Evolutionary conservation across 2,113 vertebrate species (phyloP).

Genomic region (Lycaon pictus): DNA sequence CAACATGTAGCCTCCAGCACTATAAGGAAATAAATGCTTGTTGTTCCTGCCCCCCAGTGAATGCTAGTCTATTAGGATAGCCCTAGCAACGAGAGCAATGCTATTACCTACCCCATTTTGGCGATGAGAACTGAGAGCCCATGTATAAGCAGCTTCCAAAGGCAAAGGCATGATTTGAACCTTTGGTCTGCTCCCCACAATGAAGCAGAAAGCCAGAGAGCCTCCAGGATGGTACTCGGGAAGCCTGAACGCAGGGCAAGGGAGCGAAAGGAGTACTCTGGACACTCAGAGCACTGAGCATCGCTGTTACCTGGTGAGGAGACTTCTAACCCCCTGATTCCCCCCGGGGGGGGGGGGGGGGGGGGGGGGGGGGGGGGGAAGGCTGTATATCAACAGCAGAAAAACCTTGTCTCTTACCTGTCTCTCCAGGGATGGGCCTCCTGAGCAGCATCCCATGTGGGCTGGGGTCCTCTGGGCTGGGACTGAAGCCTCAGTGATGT

Average conservation of each 20-base stretch:
- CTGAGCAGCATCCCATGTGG: not conserved
- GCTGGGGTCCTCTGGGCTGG: not conserved
- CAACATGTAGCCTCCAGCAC: not conserved
- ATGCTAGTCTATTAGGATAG: not conserved
- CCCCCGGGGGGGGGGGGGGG: not conserved
- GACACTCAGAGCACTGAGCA: not conserved
- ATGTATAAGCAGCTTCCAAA: not conserved
- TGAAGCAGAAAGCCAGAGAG: not conserved
- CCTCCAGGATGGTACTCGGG: not conserved
- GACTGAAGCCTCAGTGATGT: not conserved
- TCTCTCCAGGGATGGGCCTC: not conserved
- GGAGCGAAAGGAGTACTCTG: not conserved
- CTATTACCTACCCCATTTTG: not conserved
- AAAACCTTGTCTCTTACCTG: constrained; percentile 40
- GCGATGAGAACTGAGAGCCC: not conserved
- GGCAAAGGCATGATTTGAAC: not conserved
- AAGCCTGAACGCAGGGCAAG: not conserved
- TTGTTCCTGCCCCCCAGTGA: not conserved
- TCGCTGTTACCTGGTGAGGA: not conserved
- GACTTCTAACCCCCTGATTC: not conserved
- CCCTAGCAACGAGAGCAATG: not conserved
- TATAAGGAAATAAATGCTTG: not conserved
- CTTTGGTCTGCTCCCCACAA: not conserved
- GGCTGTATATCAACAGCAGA: not conserved
- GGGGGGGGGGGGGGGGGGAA: not conserved